A percentile compares a stretch with the other conserved stretches of the same genome.
Evolutionary conservation across 2,113 vertebrate genomes (phyloP).

Genomic region (Cavia aperea): DNA sequence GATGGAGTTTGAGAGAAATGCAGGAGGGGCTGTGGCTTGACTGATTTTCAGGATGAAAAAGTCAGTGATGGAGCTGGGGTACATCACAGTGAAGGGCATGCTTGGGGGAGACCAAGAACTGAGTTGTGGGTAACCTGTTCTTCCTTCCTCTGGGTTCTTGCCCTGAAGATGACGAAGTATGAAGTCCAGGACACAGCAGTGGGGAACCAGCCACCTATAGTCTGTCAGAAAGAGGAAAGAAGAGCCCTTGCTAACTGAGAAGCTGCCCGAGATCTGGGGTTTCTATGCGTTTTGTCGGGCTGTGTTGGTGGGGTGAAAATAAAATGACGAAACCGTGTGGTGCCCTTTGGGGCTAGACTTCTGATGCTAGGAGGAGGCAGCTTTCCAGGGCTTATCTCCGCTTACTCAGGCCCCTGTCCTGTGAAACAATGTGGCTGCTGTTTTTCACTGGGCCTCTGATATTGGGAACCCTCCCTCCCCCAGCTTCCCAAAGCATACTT

Average conservation of each 20-base stretch:
- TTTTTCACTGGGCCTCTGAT: neutral
- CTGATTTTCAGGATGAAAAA: neutral
- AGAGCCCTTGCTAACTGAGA: neutral
- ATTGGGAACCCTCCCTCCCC: neutral
- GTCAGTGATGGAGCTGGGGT: neutral
- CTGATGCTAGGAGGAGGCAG: neutral
- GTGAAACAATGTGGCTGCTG: neutral
- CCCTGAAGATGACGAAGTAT: neutral
- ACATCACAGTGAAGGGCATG: rapidly evolving
- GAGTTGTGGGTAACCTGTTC: neutral
- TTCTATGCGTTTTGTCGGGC: neutral
- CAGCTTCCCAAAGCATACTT: neutral
- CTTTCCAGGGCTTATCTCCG: neutral
- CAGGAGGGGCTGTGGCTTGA: neutral
- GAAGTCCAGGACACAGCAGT: neutral
- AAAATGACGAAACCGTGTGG: neutral
- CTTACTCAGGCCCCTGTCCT: neutral
- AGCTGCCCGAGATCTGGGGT: neutral
- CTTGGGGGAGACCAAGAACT: neutral
- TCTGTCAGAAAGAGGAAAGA: neutral
- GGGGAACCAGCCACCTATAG: neutral
- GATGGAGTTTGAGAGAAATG: neutral
- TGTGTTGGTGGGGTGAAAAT: neutral
- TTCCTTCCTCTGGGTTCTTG: neutral
- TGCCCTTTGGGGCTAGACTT: neutral